phyloP scores from a whole-genome alignment of 2,797 vertebrate species.

The Liasis olivaceus region DNA sequence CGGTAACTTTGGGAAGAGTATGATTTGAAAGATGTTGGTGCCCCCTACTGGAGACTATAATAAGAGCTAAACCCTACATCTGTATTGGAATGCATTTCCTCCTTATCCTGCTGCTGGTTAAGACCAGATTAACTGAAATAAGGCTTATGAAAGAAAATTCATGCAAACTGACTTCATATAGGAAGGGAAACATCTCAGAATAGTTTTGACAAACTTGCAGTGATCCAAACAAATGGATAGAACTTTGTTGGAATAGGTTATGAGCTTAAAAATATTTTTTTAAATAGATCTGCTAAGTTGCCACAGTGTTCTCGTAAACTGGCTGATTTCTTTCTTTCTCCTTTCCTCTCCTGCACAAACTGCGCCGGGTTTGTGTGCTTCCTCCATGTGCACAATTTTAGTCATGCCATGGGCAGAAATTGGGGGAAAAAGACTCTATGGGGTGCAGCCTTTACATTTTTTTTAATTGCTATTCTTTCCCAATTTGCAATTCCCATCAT shows the following conservation, averaged over 20 bases:
- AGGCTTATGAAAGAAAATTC: background rate
- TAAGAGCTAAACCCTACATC: background rate
- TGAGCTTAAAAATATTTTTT: background rate
- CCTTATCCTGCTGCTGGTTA: background rate
- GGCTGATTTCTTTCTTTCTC: background rate
- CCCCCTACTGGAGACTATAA: conserved; percentile 15
- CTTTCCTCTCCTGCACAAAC: background rate
- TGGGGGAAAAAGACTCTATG: background rate
- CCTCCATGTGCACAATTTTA: background rate
- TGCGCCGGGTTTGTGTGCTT: too few species aligned
- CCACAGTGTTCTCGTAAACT: background rate
- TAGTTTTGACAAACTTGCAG: background rate
- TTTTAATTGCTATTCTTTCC: background rate
- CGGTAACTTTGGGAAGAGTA: background rate
- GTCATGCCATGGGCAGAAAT: background rate
- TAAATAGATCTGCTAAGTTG: background rate
- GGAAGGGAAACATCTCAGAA: background rate
- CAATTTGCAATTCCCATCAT: background rate
- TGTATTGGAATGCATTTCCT: background rate
- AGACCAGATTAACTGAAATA: background rate
- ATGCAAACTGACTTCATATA: background rate
- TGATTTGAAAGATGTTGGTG: background rate
- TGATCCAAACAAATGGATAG: background rate
- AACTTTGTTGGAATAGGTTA: background rate
- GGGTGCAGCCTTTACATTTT: background rate